A percentile compares a stretch with the other conserved stretches of the same genome.
Conservation (phyloP, 2,888 invertebrate genomes). For the Polymixis flavicincta region DNA sequence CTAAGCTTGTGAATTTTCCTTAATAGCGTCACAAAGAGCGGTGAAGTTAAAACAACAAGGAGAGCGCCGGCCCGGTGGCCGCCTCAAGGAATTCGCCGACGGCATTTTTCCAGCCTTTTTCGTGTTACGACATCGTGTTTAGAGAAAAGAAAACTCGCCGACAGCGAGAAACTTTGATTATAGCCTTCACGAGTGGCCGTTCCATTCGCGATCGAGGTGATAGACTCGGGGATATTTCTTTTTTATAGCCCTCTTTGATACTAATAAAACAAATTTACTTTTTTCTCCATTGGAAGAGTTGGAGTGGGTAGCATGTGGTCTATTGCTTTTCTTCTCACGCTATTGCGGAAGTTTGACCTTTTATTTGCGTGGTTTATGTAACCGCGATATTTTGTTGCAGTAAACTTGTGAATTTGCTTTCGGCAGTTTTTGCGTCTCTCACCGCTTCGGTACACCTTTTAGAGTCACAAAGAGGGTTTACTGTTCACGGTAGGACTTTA, state of each 20-base stretch:
- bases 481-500: conserved; percentile 79
- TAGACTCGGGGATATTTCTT: conserved; percentile 87
- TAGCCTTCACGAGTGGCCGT: conserved; percentile 88
- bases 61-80: conserved; percentile 72
- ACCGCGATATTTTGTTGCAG: conserved; percentile 71
- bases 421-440: conserved; percentile 71
- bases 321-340: conserved; percentile 78
- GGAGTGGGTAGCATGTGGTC: conserved; percentile 82
- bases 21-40: conserved; percentile 83
- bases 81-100: conserved; percentile 84
- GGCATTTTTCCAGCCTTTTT: conserved; percentile 89
- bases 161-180: conserved; percentile 90
- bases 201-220: conserved; percentile 86
- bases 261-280: conserved; percentile 90
- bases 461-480: conserved; percentile 77
- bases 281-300: conserved; percentile 81
- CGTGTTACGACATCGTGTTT: conserved; percentile 90
- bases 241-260: conserved; percentile 89
- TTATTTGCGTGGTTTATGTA: conserved; percentile 76
- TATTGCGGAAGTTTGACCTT: conserved; percentile 83
- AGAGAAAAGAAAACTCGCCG: conserved; percentile 89
- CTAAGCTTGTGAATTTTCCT: conserved; percentile 79
- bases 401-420: conserved; percentile 77
- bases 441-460: conserved; percentile 71
- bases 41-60: conserved; percentile 85